A percentile compares a stretch with the other conserved stretches of the same genome.
These are phyloP conservation scores for Thymallus thymallus DNA, from an alignment of 2,113 vertebrate genomes.

Conservation along the genomic window DNA sequence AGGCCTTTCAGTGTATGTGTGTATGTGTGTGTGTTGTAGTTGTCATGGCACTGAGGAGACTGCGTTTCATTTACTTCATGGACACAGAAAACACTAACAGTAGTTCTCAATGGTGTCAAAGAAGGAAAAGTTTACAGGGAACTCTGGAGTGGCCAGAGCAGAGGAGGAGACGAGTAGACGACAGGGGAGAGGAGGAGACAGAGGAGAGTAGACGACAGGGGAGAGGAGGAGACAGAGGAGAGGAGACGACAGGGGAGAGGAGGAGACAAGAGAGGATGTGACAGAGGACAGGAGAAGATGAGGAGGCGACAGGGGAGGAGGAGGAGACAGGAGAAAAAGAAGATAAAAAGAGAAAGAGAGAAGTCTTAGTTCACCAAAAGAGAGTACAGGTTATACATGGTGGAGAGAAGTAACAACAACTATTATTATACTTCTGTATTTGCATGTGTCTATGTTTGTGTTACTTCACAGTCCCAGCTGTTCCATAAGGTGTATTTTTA, in stretches of 20 bases:
- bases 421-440: background rate
- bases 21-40: background rate
- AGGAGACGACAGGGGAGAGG: constrained; percentile 28
- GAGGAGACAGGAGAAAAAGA: constrained; percentile 28
- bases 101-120: constrained; percentile 89
- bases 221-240: too few relatives aligned
- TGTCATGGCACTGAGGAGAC: constrained; percentile 31
- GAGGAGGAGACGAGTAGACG: constrained; percentile 25
- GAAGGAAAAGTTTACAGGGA: constrained; percentile 82
- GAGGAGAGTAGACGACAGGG: too few relatives aligned
- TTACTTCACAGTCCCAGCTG: too few relatives aligned
- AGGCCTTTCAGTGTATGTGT: background rate
- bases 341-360: constrained; percentile 50
- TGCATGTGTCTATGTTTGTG: too few relatives aligned
- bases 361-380: constrained; percentile 58
- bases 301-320: too few relatives aligned
- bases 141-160: constrained; percentile 71
- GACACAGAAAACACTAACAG: constrained; percentile 75
- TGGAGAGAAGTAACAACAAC: background rate
- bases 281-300: too few relatives aligned
- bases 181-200: too few relatives aligned
- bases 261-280: too few relatives aligned
- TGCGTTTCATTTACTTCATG: constrained; percentile 66
- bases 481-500: too few relatives aligned
- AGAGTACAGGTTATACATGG: constrained; percentile 30